Percentiles rank a stretch among this genome's conserved stretches.
Conservation (phyloP, 2,888 invertebrate species). For the Trissoscelio sp. region DNA sequence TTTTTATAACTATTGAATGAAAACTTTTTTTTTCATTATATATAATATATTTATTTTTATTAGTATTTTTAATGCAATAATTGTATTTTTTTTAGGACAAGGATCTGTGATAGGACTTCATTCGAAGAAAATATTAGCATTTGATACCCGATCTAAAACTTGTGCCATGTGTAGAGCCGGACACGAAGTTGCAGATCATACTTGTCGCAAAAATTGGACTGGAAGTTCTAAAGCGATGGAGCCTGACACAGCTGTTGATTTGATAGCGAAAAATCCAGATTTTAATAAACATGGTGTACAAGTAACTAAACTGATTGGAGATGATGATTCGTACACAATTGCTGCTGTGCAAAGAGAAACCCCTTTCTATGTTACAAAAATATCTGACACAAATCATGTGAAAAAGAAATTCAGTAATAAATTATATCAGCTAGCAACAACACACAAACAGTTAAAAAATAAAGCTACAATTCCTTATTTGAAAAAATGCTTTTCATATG, state of each 20-base stretch:
- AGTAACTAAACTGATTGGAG: conserved; percentile 59
- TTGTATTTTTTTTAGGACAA: too few species aligned
- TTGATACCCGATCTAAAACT: background rate
- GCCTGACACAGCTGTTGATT: conserved; percentile 62
- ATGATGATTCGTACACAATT: conserved; percentile 68
- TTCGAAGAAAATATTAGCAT: background rate
- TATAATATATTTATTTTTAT: background rate
- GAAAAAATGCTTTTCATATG: conserved; percentile 5
- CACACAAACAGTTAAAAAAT: too few species aligned
- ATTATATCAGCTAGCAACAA: background rate
- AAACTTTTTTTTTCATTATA: background rate
- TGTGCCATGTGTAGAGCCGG: conserved; percentile 3
- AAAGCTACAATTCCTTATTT: background rate
- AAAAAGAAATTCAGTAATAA: background rate
- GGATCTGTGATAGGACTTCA: background rate
- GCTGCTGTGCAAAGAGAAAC: conserved; percentile 50
- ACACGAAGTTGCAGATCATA: conserved; percentile 16
- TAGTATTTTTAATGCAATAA: too few species aligned
- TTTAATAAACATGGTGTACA: conserved; percentile 47
- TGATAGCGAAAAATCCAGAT: conserved; percentile 44
- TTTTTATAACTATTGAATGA: too few species aligned
- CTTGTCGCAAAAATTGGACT: conserved; percentile 60
- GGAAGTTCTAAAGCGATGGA: conserved; percentile 68
- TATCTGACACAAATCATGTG: conserved; percentile 40
- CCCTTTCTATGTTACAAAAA: background rate